Percentiles rank a stretch among this genome's conserved stretches.
Conservation (phyloP, 2,113 vertebrate species). For the Corapipo altera region DNA sequence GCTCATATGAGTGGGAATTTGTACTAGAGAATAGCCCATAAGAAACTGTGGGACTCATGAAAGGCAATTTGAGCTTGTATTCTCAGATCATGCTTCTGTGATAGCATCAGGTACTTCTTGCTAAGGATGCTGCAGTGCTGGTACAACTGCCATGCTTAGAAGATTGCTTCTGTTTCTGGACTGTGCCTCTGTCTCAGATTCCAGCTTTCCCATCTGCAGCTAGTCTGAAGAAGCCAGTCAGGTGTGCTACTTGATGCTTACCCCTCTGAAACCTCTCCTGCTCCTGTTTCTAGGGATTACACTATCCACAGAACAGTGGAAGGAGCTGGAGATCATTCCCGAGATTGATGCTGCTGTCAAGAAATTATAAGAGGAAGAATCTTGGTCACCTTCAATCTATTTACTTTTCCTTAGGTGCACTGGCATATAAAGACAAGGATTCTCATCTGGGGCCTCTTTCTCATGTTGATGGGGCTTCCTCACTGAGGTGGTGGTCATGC, state of each 20-base stretch:
- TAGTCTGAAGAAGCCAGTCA: background rate
- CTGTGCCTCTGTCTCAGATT: background rate
- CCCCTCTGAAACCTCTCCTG: background rate
- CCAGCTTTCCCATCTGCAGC: background rate
- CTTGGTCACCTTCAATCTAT: background rate
- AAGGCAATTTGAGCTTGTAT: background rate
- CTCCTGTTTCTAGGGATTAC: constrained; percentile 18
- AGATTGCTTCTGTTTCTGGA: background rate
- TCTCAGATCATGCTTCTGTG: background rate
- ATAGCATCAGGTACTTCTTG: background rate
- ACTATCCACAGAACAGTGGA: constrained; percentile 43
- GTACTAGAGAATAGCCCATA: background rate
- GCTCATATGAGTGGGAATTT: background rate
- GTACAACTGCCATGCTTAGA: background rate
- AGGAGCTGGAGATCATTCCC: constrained; percentile 9
- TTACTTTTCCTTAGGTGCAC: background rate
- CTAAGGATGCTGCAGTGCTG: background rate
- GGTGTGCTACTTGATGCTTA: background rate
- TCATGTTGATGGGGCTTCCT: background rate
- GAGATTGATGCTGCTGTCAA: background rate
- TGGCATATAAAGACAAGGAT: background rate
- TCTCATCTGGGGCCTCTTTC: background rate
- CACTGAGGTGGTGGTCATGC: background rate
- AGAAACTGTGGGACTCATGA: background rate
- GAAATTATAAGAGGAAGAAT: background rate